Evolutionary conservation across 2,797 vertebrate genomes (phyloP), one percentile per base, ranked within the genome.

Genomic region (Glossophaga mutica): DNA sequence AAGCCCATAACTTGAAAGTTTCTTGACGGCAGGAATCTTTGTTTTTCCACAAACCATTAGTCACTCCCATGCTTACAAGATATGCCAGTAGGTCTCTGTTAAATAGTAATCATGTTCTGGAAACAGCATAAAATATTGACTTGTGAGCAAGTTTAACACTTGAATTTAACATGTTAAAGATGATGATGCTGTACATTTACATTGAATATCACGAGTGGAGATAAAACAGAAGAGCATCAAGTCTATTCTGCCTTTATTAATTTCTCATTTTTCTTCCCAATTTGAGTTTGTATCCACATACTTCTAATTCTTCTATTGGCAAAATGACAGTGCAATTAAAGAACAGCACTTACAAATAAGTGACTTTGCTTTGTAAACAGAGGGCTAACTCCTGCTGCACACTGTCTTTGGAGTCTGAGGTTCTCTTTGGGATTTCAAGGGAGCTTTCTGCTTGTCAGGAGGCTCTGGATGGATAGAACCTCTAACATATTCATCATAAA

Each of bases 21-120:
- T 76, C 57, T 42, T 52, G n/a, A 52, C 6, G 65, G 42, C 6
- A 79, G 42, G 16, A 44, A 55, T 87, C 71, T 68, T 55, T 37
- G 18, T 74, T 91, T 90, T 15, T 42, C 85, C 18, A 4, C 50
- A 34, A n/a, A 84, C 65, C 29, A 0, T 55, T 37, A 44, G 77
- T 24, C 34, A 32, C 52, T 79, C 22, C 12, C 0, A 2, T 1
- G 9, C 22, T 39, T 14, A 48, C 0, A 21, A 11, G 1, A 32
- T 6, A 14, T 16, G 46, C 67, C 67, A 11, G 8, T 29, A 24
- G 4, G 7, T 67, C 59, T 81, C 46, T 87, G 44, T 86, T 22
- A 18, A 70, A 24, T 37, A 50, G 48, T 19, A n/a, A 44, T 55
- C 16, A 0, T 29, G 10, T 55, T 73, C 65, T 39, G n/a, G 78